Percentiles rank a stretch among this genome's conserved stretches.
Evolutionary conservation across 2,113 vertebrate species (phyloP).

Genomic region (Platichthys flesus): DNA sequence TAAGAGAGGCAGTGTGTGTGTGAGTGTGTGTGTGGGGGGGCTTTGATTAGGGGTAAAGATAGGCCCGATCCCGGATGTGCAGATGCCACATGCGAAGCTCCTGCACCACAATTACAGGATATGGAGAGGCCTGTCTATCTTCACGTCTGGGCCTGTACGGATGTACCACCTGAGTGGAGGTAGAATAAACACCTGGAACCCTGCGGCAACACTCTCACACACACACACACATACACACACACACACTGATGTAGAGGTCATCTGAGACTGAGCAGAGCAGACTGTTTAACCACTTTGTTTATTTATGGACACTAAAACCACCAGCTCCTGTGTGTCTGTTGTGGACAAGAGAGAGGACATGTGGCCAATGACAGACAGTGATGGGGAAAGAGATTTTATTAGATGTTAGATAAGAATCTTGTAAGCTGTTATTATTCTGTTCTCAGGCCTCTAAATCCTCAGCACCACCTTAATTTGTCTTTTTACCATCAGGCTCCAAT

Average conservation of each 20-base stretch:
- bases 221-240: constrained; percentile 23
- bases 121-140: constrained; percentile 25
- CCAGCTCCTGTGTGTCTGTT: background rate
- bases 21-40: background rate
- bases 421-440: constrained; percentile 23
- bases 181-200: constrained; percentile 67
- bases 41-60: constrained; percentile 55
- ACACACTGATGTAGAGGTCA: constrained; percentile 17
- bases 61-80: constrained; percentile 39
- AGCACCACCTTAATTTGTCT: background rate
- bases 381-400: constrained; percentile 19
- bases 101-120: constrained; percentile 53
- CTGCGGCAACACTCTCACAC: constrained; percentile 39
- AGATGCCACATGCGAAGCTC: constrained; percentile 33
- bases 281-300: constrained; percentile 4
- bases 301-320: constrained; percentile 38
- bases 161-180: constrained; percentile 52
- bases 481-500: constrained; percentile 18
- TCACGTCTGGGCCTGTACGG: constrained; percentile 66
- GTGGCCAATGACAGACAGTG: background rate
- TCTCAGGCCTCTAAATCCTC: background rate
- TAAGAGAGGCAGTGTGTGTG: background rate
- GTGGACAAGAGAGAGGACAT: background rate
- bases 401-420: constrained; percentile 17
- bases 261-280: constrained; percentile 2